phyloP scores from a whole-genome alignment of 2,113 vertebrate genomes.

The Indicator maculatus region DNA sequence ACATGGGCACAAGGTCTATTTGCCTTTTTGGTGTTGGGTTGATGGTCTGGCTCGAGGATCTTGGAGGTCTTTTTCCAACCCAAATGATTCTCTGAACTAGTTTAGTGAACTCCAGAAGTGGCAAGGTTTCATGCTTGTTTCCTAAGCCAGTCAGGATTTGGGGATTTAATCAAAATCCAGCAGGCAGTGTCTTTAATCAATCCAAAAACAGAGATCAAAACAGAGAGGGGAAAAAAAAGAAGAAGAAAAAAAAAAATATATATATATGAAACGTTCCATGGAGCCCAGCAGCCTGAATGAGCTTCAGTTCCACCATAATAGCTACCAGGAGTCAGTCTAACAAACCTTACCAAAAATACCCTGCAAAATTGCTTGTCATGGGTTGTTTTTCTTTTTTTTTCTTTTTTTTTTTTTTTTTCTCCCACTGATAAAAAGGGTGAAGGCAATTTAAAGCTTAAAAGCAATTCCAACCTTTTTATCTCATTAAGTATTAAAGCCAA shows the following conservation, averaged over 20 bases:
- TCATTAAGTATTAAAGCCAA: constrained; percentile 36
- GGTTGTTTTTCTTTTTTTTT: neutral
- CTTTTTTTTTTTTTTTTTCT: neutral
- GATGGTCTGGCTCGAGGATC: no score
- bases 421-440: constrained; percentile 11
- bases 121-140: constrained; percentile 64
- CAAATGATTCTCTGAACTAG: neutral
- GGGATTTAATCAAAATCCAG: constrained; percentile 78
- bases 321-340: constrained; percentile 43
- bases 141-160: constrained; percentile 70
- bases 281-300: neutral
- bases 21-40: no score
- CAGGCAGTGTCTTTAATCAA: constrained; percentile 76
- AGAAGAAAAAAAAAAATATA: neutral
- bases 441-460: constrained; percentile 44
- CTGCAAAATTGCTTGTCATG: neutral
- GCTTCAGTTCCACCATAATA: constrained; percentile 24
- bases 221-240: neutral
- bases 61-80: no score
- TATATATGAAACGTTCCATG: neutral
- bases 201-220: constrained; percentile 50
- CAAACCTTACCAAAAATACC: neutral
- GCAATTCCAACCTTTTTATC: constrained; percentile 39
- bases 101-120: constrained; percentile 77
- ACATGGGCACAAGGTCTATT: no score